Conservation (phyloP, 1,140 invertebrate genomes). For the Heliconius eleuchia region DNA sequence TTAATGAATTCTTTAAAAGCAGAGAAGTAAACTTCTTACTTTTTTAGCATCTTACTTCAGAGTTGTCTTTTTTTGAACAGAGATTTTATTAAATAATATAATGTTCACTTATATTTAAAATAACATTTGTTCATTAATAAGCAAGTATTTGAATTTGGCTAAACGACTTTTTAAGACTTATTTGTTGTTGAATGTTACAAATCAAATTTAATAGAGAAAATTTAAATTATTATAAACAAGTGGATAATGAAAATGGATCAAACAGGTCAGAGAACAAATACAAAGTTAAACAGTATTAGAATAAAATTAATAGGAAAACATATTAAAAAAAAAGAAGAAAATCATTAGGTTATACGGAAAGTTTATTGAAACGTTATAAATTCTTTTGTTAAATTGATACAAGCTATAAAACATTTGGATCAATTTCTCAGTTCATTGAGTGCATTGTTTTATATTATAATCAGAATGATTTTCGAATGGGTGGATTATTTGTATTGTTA, state of each 20-base stretch:
- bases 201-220: too few species aligned
- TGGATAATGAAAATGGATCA: too few species aligned
- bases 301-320: background rate
- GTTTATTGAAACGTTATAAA: slow-evolving; percentile 27
- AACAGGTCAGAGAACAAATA: too few species aligned
- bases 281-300: too few species aligned
- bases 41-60: background rate
- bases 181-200: too few species aligned
- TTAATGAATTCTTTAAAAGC: slow-evolving; percentile 7
- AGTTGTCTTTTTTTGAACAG: background rate
- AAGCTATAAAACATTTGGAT: slow-evolving; percentile 26
- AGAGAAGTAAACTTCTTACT: background rate
- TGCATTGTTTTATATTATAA: slow-evolving; percentile 26
- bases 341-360: background rate
- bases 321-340: background rate
- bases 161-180: too few species aligned
- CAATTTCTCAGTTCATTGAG: slow-evolving; percentile 28
- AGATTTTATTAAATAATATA: background rate
- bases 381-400: slow-evolving; percentile 22
- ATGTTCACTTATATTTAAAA: background rate
- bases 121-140: background rate
- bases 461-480: background rate
- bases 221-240: too few species aligned
- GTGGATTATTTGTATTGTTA: background rate
- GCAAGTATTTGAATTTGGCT: background rate